Conservation (phyloP, 1,140 invertebrate species). For the Trypoxylus dichotomus region DNA sequence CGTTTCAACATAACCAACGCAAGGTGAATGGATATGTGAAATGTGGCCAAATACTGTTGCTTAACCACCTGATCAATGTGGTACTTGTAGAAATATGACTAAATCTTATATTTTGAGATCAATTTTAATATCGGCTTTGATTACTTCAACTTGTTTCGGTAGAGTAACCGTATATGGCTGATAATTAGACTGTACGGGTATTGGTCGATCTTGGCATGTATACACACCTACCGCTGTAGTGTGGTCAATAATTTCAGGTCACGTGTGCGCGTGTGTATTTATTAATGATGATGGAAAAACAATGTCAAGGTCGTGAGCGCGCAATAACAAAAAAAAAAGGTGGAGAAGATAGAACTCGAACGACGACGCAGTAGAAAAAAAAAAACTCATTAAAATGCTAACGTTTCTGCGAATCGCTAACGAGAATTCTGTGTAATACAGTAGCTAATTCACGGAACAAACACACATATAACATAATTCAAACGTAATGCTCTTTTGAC, state of each 20-base stretch:
- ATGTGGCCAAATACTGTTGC: too few relatives aligned
- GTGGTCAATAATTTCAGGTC: not conserved
- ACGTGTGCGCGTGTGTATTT: constrained; percentile 1
- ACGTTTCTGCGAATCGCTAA: constrained; percentile 5
- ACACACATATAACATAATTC: not conserved
- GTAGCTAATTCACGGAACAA: not conserved
- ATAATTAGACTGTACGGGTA: not conserved
- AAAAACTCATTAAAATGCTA: constrained; percentile 7
- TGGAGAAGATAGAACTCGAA: not conserved
- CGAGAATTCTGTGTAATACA: constrained; percentile 2
- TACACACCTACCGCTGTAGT: not conserved
- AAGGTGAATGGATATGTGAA: too few relatives aligned
- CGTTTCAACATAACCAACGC: too few relatives aligned
- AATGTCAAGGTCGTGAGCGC: not conserved
- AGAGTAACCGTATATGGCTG: too few relatives aligned
- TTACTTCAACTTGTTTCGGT: too few relatives aligned
- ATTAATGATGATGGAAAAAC: not conserved
- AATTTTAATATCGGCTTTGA: too few relatives aligned
- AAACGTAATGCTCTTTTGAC: not conserved
- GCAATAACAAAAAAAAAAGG: not conserved
- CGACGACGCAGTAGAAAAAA: not conserved
- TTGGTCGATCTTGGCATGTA: not conserved
- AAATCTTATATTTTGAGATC: too few relatives aligned
- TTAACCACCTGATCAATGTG: too few relatives aligned
- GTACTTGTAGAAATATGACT: too few relatives aligned